These are phyloP conservation scores for Embidobia sp. DNA, from an alignment of 2,888 invertebrate genomes.

Conservation along the genomic window DNA sequence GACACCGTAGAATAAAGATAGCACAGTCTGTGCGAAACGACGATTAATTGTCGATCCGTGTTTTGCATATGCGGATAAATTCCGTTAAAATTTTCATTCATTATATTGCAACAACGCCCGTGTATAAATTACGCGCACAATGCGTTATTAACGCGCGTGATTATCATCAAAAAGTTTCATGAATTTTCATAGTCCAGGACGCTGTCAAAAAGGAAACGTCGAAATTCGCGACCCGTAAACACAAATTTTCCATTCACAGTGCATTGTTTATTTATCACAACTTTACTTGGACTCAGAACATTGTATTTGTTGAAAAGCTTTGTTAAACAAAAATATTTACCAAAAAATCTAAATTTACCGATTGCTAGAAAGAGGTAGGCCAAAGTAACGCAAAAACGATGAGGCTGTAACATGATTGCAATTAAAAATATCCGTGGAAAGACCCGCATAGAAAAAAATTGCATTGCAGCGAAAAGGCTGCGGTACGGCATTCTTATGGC, in stretches of 20 bases:
- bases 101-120: conserved; percentile 26
- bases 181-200: conserved; percentile 52
- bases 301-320: conserved; percentile 42
- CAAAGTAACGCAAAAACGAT: conserved; percentile 11
- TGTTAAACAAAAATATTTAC: conserved; percentile 44
- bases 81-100: conserved; percentile 47
- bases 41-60: conserved; percentile 41
- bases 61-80: conserved; percentile 53
- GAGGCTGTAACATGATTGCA: too few relatives aligned
- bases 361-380: too few relatives aligned
- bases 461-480: too few relatives aligned
- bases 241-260: conserved; percentile 35
- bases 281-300: not conserved
- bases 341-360: too few relatives aligned
- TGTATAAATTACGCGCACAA: conserved; percentile 33
- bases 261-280: conserved; percentile 39
- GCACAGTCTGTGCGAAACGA: conserved; percentile 45
- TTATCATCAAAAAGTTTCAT: conserved; percentile 29
- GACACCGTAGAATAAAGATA: conserved; percentile 42
- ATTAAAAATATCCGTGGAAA: too few relatives aligned
- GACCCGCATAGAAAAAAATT: too few relatives aligned
- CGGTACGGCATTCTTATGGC: too few relatives aligned
- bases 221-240: too few relatives aligned
- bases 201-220: too few relatives aligned
- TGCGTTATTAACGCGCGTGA: conserved; percentile 38